Base-by-base conservation (phyloP, 2,888 invertebrate genomes). In the Archips crataeganus region DNA sequence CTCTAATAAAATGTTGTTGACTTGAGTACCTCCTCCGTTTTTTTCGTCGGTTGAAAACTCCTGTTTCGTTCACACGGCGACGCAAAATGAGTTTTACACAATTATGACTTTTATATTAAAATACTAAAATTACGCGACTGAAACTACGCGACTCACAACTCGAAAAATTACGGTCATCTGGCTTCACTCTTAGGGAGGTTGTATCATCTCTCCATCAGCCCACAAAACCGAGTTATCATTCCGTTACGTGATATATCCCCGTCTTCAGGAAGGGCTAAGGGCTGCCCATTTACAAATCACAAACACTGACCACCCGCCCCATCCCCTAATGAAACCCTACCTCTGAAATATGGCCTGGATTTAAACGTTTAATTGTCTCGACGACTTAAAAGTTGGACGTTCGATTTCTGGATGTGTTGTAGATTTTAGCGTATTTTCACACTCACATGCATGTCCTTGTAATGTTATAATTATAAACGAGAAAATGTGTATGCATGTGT, bases 221-320 rank as follows among this genome's bases (percentile, higher is more conserved):
- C 84, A 67, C 79, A 87, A 51, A 88, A 90, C 92, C 88, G 92
- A 93, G 90, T 93, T 92, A 93, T 93, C 92, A 86, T 88, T 86
- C 85, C 85, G 87, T 90, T 91, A 90, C 92, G 93, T 93, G 94
- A 94, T 94, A 93, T 93, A 94, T 93, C 91, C 93, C 86, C 91
- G 90, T 93, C 93, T 92, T 89, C 89, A 90, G 91, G 88, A 93
- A 93, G 93, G 94, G 91, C 92, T 90, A 92, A 93, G 93, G 93
- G 91, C 92, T 91, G 87, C 93, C 94, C 93, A 93, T 94, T 94
- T 94, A 94, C 94, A 94, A 94, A 94, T 94, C 94, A 94, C 94
- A 94, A 94, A 94, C 93, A 94, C 90, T 94, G 94, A 94, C 94
- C 94, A 90, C 89, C 93, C 86, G 79, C 80, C 79, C 74, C 78